These are phyloP conservation scores for Lucilia sericata DNA, from an alignment of 1,140 invertebrate species.

Conservation along the genomic window DNA sequence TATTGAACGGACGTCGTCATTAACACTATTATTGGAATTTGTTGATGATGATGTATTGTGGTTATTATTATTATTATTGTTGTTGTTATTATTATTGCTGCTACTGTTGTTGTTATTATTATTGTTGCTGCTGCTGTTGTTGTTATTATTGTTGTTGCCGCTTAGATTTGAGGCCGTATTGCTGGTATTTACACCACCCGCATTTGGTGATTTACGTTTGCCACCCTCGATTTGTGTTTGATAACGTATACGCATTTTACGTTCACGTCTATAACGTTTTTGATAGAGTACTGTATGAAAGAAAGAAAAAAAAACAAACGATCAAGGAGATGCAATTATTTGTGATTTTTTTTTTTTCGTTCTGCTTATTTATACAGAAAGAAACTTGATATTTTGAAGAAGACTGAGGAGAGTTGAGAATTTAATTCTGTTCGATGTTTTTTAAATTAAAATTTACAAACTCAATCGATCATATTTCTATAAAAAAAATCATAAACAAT, in stretches of 20 bases:
- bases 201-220: conserved; percentile 52
- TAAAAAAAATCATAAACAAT: conserved; percentile 19
- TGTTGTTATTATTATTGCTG: conserved; percentile 47
- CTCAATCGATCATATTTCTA: conserved; percentile 38
- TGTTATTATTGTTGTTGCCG: conserved; percentile 45
- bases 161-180: conserved; percentile 34
- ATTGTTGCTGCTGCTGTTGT: conserved; percentile 43
- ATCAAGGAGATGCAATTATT: neutral
- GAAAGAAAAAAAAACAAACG: conserved; percentile 50
- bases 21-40: conserved; percentile 25
- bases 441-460: neutral
- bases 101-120: conserved; percentile 52
- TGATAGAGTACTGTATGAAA: conserved; percentile 80
- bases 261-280: conserved; percentile 87
- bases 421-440: neutral
- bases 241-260: conserved; percentile 81
- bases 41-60: neutral
- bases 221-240: conserved; percentile 85
- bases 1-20: conserved; percentile 39
- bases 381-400: neutral
- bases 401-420: neutral
- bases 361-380: neutral
- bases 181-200: conserved; percentile 30
- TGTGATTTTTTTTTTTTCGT: neutral
- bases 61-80: conserved; percentile 44